phyloP scores from a whole-genome alignment of 2,888 invertebrate species.

The Mythimna pallens region DNA sequence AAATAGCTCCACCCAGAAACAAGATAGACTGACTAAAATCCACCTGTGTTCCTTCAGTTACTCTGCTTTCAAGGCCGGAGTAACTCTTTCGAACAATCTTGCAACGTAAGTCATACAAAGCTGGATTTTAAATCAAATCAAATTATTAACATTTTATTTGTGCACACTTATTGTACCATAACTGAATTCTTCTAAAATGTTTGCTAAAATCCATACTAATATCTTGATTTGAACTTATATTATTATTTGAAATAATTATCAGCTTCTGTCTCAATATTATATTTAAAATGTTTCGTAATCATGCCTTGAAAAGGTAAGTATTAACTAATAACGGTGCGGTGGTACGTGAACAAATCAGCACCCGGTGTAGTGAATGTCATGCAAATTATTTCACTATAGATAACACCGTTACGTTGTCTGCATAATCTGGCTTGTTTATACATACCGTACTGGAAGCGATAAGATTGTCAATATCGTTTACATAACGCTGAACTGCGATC shows the following conservation, averaged over 20 bases:
- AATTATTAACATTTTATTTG: no score
- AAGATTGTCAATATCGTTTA: constrained; percentile 58
- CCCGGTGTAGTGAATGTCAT: constrained; percentile 47
- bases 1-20: no score
- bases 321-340: constrained; percentile 25
- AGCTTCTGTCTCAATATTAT: constrained; percentile 28
- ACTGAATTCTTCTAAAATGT: constrained; percentile 10
- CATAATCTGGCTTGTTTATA: constrained; percentile 51
- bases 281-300: constrained; percentile 34
- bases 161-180: neutral
- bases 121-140: neutral
- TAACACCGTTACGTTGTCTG: constrained; percentile 56
- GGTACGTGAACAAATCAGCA: constrained; percentile 47
- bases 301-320: constrained; percentile 37
- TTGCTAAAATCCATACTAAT: neutral
- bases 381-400: constrained; percentile 62
- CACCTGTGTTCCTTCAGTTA: no score
- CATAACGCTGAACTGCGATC: constrained; percentile 44
- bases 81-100: no score
- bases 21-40: no score
- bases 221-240: neutral
- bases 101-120: neutral
- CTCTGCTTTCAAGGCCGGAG: no score
- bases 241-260: constrained; percentile 25
- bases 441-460: constrained; percentile 46